Evolutionary conservation across 2,888 invertebrate genomes (phyloP).

Genomic region (Unio delphinus): DNA sequence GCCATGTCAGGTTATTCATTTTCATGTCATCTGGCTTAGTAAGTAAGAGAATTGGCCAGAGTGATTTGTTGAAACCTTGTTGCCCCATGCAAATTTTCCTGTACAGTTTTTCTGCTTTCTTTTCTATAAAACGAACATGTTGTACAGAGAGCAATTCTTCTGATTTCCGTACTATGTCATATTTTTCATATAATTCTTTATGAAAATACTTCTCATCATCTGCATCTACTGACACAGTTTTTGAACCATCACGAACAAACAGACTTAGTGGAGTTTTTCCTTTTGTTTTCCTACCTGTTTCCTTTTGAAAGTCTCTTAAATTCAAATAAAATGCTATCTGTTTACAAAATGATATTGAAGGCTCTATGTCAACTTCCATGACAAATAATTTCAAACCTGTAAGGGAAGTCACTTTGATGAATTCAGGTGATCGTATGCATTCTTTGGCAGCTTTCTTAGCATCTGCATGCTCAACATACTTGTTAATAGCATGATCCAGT

Average conservation of each 20-base stretch:
- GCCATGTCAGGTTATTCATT: constrained; percentile 1
- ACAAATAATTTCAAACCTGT: constrained; percentile 2
- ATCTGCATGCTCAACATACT: too few species aligned
- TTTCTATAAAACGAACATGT: background rate
- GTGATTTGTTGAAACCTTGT: constrained; percentile 5
- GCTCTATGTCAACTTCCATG: constrained; percentile 11
- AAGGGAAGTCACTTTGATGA: constrained; percentile 1
- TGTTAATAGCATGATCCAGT: too few species aligned
- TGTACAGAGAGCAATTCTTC: background rate
- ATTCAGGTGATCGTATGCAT: constrained; percentile 7
- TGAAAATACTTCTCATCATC: too few species aligned
- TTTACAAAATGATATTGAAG: background rate
- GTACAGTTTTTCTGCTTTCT: constrained; percentile 4
- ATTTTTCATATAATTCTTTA: too few species aligned
- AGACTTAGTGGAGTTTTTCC: background rate
- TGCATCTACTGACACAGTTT: too few species aligned
- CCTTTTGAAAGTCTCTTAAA: constrained; percentile 1
- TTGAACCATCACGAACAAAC: too few species aligned
- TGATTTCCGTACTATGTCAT: background rate
- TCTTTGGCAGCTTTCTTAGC: background rate
- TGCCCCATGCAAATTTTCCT: constrained; percentile 6
- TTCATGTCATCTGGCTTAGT: constrained; percentile 10
- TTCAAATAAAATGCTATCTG: constrained; percentile 1
- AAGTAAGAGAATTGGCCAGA: constrained; percentile 9
- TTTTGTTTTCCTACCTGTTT: background rate